Conservation (phyloP, 1,140 invertebrate species). For the Plectrocnemia conspersa region DNA sequence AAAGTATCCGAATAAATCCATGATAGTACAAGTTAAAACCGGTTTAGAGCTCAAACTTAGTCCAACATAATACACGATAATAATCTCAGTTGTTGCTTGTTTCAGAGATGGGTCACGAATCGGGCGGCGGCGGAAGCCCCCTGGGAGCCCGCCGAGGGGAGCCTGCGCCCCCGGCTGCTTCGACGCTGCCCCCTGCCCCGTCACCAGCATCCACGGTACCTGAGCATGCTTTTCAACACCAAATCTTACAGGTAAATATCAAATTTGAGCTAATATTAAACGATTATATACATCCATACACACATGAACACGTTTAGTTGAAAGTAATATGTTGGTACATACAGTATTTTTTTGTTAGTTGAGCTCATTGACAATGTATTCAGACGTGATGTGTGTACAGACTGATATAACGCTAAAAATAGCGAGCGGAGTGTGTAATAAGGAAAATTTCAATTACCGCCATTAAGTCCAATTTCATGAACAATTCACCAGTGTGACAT, state of each 20-base stretch:
- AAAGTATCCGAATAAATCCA: too few relatives aligned
- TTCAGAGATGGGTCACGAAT: conserved; percentile 51
- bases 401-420: conserved; percentile 10
- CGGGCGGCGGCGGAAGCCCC: conserved; percentile 29
- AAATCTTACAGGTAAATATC: conserved; percentile 47
- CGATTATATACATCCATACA: too few relatives aligned
- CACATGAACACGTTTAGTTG: too few relatives aligned
- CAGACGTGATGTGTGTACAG: background rate
- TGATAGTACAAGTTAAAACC: too few relatives aligned
- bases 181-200: conserved; percentile 43
- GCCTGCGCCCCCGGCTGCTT: conserved; percentile 41
- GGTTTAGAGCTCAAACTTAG: too few relatives aligned
- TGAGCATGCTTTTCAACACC: conserved; percentile 48
- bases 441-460: conserved; percentile 26
- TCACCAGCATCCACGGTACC: conserved; percentile 37
- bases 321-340: conserved; percentile 1
- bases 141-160: conserved; percentile 40
- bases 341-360: background rate
- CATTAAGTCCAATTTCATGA: conserved; percentile 17
- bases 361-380: background rate
- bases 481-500: conserved; percentile 12
- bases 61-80: too few relatives aligned
- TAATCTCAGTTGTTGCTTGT: conserved; percentile 28
- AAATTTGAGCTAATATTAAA: background rate
- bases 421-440: conserved; percentile 9